Evolutionary conservation across 2,797 vertebrate genomes (phyloP).

Genomic region (Podarcis siculus): DNA sequence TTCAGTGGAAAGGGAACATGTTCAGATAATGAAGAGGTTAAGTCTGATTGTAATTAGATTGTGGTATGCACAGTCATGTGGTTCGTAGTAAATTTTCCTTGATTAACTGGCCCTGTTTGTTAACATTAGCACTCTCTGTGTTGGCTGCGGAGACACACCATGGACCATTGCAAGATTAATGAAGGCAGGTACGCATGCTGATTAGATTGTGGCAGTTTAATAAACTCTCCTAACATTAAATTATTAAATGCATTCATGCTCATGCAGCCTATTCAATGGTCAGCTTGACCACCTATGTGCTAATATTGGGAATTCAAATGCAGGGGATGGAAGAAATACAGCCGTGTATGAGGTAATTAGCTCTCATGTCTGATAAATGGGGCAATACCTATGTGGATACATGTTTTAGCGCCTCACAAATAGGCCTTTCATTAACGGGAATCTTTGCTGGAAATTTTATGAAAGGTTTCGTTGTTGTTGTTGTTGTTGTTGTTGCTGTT

Average conservation of each 20-base stretch:
- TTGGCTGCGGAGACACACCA: slow-evolving; percentile 87
- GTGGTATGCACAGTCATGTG: slow-evolving; percentile 87
- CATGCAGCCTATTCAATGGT: slow-evolving; percentile 93
- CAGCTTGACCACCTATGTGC: slow-evolving; percentile 92
- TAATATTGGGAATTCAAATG: slow-evolving; percentile 96
- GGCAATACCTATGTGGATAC: slow-evolving; percentile 96
- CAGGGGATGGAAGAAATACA: slow-evolving; percentile 92
- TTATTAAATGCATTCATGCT: slow-evolving; percentile 99
- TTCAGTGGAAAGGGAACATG: slow-evolving; percentile 72
- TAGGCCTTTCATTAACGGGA: slow-evolving; percentile 90
- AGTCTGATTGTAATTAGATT: slow-evolving; percentile 87
- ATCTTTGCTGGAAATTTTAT: slow-evolving; percentile 86
- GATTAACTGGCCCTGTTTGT: slow-evolving; percentile 98
- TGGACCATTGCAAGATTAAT: slow-evolving; percentile 88
- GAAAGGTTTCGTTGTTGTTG: slow-evolving; percentile 84
- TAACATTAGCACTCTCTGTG: slow-evolving; percentile 88
- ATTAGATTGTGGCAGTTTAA: slow-evolving; percentile 92
- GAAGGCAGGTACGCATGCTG: slow-evolving; percentile 87
- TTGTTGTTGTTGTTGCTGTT: slow-evolving; percentile 64
- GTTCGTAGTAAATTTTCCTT: slow-evolving; percentile 96
- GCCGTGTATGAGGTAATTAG: slow-evolving; percentile 94
- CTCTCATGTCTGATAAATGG: slow-evolving; percentile 98
- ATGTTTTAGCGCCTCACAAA: slow-evolving; percentile 92
- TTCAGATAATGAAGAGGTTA: slow-evolving; percentile 81
- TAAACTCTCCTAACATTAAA: slow-evolving; percentile 94